A percentile compares a stretch with the other conserved stretches of the same genome.
Evolutionary conservation across 30 jellyfish, hydroid and myxozoan genomes (phyloP).

Genomic region (Phacellophora camtschatica): DNA sequence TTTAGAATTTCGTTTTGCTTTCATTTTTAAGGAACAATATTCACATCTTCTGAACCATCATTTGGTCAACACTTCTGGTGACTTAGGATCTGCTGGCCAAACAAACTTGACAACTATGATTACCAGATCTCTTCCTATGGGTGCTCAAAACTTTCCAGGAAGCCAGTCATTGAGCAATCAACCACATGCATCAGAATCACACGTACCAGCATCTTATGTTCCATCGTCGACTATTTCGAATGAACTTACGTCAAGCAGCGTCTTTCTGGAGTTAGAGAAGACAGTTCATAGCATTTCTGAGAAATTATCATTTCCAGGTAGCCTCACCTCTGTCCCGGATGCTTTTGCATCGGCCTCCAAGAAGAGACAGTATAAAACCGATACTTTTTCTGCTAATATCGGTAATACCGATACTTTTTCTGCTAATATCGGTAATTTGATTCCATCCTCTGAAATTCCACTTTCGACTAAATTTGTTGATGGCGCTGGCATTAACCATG

Average conservation of each 20-base stretch:
- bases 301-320: conserved; percentile 47
- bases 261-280: conserved; percentile 44
- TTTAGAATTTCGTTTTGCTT: background rate
- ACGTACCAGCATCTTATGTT: background rate
- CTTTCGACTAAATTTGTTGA: too few relatives aligned
- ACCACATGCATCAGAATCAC: background rate
- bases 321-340: background rate
- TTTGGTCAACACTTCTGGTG: too few relatives aligned
- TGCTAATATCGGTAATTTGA: too few relatives aligned
- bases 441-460: too few relatives aligned
- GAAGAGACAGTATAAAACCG: too few relatives aligned
- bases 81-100: too few relatives aligned
- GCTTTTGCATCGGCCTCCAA: background rate
- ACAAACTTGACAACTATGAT: too few relatives aligned
- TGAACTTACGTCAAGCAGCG: background rate
- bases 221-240: background rate
- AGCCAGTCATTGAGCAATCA: background rate
- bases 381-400: too few relatives aligned
- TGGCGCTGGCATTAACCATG: too few relatives aligned
- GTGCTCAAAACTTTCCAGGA: background rate
- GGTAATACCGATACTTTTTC: too few relatives aligned
- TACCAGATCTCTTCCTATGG: background rate
- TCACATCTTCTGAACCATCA: conserved; percentile 7
- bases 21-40: conserved; percentile 7
- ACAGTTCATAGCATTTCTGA: conserved; percentile 44